Evolutionary conservation across 2,888 invertebrate species (phyloP).

Genomic region (Kuschelorhynchus macadamiae): DNA sequence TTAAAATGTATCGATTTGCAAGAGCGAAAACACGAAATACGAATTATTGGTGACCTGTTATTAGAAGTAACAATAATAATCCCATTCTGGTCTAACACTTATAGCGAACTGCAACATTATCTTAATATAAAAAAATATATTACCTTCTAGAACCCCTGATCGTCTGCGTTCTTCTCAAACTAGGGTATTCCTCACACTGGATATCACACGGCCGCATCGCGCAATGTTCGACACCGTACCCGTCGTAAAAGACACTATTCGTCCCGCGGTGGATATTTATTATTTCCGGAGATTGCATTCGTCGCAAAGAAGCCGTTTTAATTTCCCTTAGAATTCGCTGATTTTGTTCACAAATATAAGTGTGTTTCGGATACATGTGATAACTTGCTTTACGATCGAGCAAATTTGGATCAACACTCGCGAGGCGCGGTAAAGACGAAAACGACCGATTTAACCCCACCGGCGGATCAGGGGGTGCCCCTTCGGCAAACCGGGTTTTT

Average conservation of each 20-base stretch:
- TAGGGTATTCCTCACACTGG: slow-evolving; percentile 25
- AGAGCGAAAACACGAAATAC: too few relatives aligned
- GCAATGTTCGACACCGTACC: slow-evolving; percentile 63
- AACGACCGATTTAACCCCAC: slow-evolving; percentile 61
- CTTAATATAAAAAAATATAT: too few relatives aligned
- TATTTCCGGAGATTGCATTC: slow-evolving; percentile 66
- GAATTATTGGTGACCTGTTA: too few relatives aligned
- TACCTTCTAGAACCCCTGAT: slow-evolving; percentile 52
- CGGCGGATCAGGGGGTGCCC: slow-evolving; percentile 46
- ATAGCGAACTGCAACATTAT: too few relatives aligned
- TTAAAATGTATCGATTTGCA: too few relatives aligned
- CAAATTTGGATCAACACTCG: slow-evolving; percentile 63
- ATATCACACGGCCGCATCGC: slow-evolving; percentile 63
- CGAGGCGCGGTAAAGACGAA: slow-evolving; percentile 63
- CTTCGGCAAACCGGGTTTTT: slow-evolving; percentile 59
- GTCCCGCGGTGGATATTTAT: slow-evolving; percentile 66
- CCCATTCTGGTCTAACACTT: too few relatives aligned
- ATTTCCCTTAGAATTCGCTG: slow-evolving; percentile 47
- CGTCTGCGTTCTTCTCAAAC: slow-evolving; percentile 61
- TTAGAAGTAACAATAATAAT: too few relatives aligned
- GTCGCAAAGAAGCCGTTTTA: slow-evolving; percentile 35
- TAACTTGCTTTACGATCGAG: slow-evolving; percentile 66
- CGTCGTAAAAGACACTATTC: slow-evolving; percentile 61
- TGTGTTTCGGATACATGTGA: slow-evolving; percentile 61
- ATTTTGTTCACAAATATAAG: slow-evolving; percentile 70